phyloP scores from a whole-genome alignment of 2,113 vertebrate species.

The Hiodon tergisus region DNA sequence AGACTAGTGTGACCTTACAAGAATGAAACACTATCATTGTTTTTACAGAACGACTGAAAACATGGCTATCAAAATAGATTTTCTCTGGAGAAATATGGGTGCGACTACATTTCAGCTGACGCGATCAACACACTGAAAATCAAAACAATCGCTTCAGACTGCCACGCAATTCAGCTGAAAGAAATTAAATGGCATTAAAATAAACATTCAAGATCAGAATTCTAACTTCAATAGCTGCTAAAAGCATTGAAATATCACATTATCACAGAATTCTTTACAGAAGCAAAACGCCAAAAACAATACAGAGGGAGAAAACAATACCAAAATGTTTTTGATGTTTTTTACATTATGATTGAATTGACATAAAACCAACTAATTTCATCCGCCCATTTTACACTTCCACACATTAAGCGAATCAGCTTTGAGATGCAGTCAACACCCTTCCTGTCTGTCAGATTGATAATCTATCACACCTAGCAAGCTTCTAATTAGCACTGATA shows the following conservation, averaged over 20 bases:
- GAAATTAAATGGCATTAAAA: neutral
- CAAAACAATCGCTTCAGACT: conserved; percentile 22
- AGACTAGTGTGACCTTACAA: conserved; percentile 31
- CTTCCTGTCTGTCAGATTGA: conserved; percentile 23
- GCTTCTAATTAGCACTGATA: neutral
- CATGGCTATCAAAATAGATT: conserved; percentile 35
- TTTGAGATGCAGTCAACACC: conserved; percentile 6
- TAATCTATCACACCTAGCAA: conserved; percentile 13
- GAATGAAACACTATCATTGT: conserved; percentile 40
- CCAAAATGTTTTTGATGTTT: neutral
- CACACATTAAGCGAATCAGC: conserved; percentile 7
- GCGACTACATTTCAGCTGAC: conserved; percentile 19
- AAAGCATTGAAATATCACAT: neutral
- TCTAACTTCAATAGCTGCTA: conserved; percentile 3
- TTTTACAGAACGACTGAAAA: conserved; percentile 42
- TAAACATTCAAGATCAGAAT: neutral
- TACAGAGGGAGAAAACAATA: too few relatives aligned
- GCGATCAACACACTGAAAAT: conserved; percentile 22
- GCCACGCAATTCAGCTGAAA: conserved; percentile 12
- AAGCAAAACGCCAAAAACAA: too few relatives aligned
- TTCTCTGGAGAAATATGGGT: conserved; percentile 27
- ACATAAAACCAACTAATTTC: too few relatives aligned
- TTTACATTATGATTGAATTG: neutral
- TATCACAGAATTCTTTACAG: neutral
- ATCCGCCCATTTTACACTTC: neutral